Base-by-base conservation (phyloP, 2,113 vertebrate species). In the Otolemur garnettii region DNA sequence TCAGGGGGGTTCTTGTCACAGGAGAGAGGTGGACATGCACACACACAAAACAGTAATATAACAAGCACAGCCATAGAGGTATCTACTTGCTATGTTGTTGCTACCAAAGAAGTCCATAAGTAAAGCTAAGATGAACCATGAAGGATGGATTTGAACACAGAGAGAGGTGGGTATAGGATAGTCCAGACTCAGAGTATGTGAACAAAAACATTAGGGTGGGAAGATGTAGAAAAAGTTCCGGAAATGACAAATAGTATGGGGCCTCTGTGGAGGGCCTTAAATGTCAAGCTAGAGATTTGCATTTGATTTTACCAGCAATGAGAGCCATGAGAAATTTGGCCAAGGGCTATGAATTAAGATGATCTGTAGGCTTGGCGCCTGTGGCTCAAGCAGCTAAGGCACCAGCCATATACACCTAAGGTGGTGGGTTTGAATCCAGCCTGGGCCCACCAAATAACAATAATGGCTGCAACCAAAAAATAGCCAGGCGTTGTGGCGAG, bases 241-340 rank as follows among this genome's bases (percentile, higher is more conserved):
- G 22, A 35, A 87, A 71, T 72, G 72, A 72, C 15, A 60, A 13
- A 17, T 30, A 80, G 72, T 30, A 11, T 78, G 45, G 45, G 45
- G 8, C 45, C 45, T 33, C 24, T 42, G 21, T 38, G 28, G 53
- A 81, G 22, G 28, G 26, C 60, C 75, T 91, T 71, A 30, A 75
- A 91, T 80, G 10, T 72, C 33, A 93, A 84, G 64, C 7, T 17
- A 66, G 60, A 55, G 74, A 57, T 78, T 71, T 86, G 64, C 26
- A 80, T 42, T 82, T 83, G 45, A 78, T 93, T 93, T 92, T 87
- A 93, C 8, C 59, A 90, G 57, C 10, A 87, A 1, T 28, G 62
- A n/a, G 21, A 69, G 1, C n/a, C n/a, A 35, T n/a, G 33, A n/a
- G 53, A 74, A 59, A 60, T 90, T 53, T 95, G 87, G 64, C 66